Percentiles rank a stretch among this genome's conserved stretches.
These are phyloP conservation scores for Leucopsar rothschildi DNA, from an alignment of 2,113 vertebrate genomes.

Conservation along the genomic window DNA sequence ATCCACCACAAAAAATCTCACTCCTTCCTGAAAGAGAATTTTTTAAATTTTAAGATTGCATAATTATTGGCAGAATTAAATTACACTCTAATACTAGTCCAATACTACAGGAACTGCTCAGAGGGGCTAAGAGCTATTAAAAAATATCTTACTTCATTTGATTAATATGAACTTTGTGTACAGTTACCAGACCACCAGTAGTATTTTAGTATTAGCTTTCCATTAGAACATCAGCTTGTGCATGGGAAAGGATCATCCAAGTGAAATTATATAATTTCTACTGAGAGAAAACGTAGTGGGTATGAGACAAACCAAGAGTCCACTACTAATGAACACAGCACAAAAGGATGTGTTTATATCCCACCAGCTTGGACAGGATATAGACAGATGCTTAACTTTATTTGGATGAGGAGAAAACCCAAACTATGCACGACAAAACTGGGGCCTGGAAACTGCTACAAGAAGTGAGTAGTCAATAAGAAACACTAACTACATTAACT, in stretches of 20 bases:
- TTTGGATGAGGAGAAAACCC: fast-evolving
- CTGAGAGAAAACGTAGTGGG: not conserved
- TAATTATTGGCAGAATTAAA: not conserved
- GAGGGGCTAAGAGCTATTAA: not conserved
- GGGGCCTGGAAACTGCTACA: not conserved
- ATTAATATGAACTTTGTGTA: not conserved
- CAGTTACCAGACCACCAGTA: not conserved
- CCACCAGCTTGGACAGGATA: not conserved
- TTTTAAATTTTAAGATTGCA: not conserved
- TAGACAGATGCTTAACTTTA: not conserved
- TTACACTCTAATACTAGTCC: not conserved
- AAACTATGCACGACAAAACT: not conserved
- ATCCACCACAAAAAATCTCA: slow-evolving; percentile 98
- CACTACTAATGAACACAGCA: not conserved
- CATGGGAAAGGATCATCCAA: not conserved
- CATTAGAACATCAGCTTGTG: not conserved
- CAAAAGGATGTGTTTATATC: not conserved
- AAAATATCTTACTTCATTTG: not conserved
- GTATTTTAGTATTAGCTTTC: not conserved
- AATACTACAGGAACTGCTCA: not conserved
- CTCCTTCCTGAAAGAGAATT: slow-evolving; percentile 83
- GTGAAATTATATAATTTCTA: not conserved
- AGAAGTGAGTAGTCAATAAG: not conserved
- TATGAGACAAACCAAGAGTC: not conserved
- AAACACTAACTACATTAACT: not conserved